These are phyloP conservation scores for Tichodroma muraria DNA, from an alignment of 2,113 vertebrate species.

Conservation along the genomic window DNA sequence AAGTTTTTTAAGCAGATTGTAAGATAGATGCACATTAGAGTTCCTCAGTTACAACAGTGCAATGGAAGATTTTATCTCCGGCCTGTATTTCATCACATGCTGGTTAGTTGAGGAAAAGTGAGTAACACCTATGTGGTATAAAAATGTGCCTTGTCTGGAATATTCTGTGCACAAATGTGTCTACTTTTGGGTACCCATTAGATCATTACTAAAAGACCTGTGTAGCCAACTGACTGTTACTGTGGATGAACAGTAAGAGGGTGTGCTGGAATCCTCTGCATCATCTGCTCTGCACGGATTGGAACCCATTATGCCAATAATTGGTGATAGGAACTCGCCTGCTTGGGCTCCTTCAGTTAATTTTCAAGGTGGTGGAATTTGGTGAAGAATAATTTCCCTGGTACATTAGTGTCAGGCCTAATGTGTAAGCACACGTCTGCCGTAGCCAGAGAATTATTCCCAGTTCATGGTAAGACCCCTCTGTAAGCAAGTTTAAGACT, in stretches of 20 bases:
- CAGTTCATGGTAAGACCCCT: neutral
- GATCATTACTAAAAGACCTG: neutral
- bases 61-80: neutral
- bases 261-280: neutral
- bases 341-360: neutral
- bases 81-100: neutral
- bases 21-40: neutral
- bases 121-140: rapidly evolving
- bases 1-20: neutral
- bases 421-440: neutral
- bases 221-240: rapidly evolving
- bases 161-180: neutral
- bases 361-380: neutral
- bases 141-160: neutral
- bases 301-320: neutral
- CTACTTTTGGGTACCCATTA: neutral
- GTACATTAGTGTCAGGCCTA: neutral
- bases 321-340: neutral
- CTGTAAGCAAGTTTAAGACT: constrained; percentile 13
- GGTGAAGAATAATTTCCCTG: neutral
- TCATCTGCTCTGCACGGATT: rapidly evolving
- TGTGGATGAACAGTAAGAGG: neutral
- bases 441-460: neutral
- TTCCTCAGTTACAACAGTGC: neutral
- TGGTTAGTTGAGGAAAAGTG: neutral